These are phyloP conservation scores for Botrylloides violaceus DNA, from an alignment of 23 tunicate genomes.

Conservation along the genomic window DNA sequence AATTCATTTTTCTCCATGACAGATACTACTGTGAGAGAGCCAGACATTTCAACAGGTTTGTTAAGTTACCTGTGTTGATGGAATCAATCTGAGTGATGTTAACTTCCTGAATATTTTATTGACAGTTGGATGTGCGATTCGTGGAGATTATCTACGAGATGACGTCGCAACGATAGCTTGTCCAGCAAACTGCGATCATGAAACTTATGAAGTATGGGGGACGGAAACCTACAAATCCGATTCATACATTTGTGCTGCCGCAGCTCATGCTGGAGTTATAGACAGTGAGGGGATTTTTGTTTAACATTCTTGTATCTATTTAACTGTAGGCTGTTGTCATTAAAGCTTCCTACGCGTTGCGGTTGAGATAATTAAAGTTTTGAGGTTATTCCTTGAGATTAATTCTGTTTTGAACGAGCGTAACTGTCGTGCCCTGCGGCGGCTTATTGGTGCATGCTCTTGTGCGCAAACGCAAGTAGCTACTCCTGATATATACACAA, in stretches of 20 bases:
- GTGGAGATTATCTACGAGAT: conserved; percentile 19
- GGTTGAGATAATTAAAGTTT: too few species aligned
- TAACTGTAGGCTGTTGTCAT: too few species aligned
- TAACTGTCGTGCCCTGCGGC: too few species aligned
- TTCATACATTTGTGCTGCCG: conserved; percentile 17
- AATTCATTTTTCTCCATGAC: neutral
- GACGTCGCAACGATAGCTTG: conserved; percentile 16
- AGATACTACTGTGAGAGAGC: conserved; percentile 15
- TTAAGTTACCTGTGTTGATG: neutral
- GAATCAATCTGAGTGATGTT: neutral
- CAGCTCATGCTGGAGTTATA: conserved; percentile 22
- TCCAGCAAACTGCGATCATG: conserved; percentile 5
- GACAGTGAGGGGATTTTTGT: too few species aligned
- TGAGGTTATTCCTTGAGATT: too few species aligned
- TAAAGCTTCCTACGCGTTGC: too few species aligned
- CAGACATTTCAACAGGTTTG: conserved; percentile 13
- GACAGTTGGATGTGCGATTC: conserved; percentile 13
- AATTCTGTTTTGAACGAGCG: too few species aligned
- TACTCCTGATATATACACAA: too few species aligned
- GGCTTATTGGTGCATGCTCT: too few species aligned
- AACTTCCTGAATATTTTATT: neutral
- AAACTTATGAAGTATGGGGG: conserved; percentile 22
- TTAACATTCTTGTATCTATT: too few species aligned
- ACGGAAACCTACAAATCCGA: conserved; percentile 20
- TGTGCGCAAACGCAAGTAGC: too few species aligned